phyloP scores from a whole-genome alignment of 2,797 vertebrate species.

The Schizopygopsis pylzovi region DNA sequence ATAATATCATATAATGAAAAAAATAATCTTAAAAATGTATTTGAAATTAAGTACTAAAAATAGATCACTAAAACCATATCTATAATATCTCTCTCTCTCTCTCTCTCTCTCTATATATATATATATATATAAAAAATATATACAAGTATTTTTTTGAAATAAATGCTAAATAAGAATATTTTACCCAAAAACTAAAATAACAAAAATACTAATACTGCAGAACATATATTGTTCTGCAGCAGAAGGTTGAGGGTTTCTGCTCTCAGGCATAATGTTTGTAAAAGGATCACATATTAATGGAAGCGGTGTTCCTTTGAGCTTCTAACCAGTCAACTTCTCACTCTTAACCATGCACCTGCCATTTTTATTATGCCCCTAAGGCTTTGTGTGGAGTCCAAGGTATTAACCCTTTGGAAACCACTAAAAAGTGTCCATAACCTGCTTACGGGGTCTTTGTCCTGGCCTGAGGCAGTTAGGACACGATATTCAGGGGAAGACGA shows the following conservation, averaged over 20 bases:
- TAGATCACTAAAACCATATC: no score
- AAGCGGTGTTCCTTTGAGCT: constrained; percentile 35
- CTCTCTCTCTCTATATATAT: no score
- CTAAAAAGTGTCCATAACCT: no score
- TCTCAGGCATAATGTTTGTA: constrained; percentile 44
- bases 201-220: neutral
- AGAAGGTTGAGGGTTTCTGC: neutral
- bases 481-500: constrained; percentile 38
- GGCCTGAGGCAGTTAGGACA: constrained; percentile 59
- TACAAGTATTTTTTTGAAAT: neutral
- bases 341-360: constrained; percentile 42
- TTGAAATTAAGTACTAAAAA: no score
- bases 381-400: constrained; percentile 37
- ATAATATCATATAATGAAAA: neutral
- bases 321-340: constrained; percentile 42
- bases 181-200: neutral
- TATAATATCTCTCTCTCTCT: no score
- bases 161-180: neutral
- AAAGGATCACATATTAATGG: constrained; percentile 69
- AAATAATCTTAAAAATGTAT: neutral
- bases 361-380: constrained; percentile 45
- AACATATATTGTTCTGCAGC: neutral
- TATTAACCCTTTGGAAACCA: constrained; percentile 20
- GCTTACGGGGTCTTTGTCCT: constrained; percentile 54
- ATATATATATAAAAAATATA: no score